Evolutionary conservation across 2,797 vertebrate species (phyloP).

Genomic region (Gila robusta): DNA sequence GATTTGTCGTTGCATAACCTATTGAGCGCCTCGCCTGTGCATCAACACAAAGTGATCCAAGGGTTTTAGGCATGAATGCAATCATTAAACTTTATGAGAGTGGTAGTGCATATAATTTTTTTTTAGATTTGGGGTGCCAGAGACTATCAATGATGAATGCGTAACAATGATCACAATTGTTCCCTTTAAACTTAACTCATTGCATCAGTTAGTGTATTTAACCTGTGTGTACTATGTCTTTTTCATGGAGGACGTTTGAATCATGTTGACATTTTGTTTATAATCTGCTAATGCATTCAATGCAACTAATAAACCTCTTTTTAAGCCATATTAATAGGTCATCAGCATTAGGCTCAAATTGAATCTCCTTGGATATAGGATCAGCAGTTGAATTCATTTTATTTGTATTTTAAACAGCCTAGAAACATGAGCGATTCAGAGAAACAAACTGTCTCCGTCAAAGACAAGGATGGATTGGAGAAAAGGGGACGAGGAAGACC

Average conservation of each 20-base stretch:
- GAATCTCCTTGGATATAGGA: neutral
- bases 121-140: neutral
- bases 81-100: conserved; percentile 4
- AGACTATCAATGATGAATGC: neutral
- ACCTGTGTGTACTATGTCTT: too few relatives aligned
- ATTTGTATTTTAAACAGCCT: conserved; percentile 19
- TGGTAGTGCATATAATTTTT: neutral
- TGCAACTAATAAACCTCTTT: neutral
- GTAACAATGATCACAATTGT: neutral
- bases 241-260: neutral
- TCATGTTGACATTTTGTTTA: neutral
- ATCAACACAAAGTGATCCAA: neutral
- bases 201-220: neutral
- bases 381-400: neutral
- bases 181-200: conserved; percentile 1
- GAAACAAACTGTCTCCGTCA: conserved; percentile 56
- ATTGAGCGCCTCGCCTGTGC: conserved; percentile 26
- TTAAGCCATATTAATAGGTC: neutral
- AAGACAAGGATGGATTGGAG: conserved; percentile 61
- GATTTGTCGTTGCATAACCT: conserved; percentile 42
- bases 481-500: conserved; percentile 65
- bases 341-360: neutral
- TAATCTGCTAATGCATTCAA: neutral
- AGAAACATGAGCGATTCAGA: conserved; percentile 63
- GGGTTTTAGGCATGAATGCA: neutral